Evolutionary conservation across 30 jellyfish, hydroid and myxozoan genomes (phyloP).

Genomic region (Pelagia noctiluca): DNA sequence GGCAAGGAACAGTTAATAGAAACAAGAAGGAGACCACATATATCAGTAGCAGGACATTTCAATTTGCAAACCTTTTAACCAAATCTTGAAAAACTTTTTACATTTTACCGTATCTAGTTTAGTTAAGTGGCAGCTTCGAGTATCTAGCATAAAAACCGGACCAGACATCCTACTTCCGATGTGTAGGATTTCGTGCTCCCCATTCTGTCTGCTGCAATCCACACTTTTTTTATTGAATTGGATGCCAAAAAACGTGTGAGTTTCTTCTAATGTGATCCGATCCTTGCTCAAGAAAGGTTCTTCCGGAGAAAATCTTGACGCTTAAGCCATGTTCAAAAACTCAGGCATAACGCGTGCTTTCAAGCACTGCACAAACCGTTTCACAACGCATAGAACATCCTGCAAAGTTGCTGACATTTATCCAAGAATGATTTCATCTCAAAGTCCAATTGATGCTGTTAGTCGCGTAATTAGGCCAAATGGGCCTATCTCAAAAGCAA

Average conservation of each 20-base stretch:
- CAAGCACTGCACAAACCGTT: not conserved
- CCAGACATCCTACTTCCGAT: not conserved
- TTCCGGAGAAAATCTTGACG: not conserved
- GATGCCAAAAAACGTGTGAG: not conserved
- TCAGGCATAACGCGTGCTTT: not conserved
- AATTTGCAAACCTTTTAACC: no score
- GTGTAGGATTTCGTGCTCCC: not conserved
- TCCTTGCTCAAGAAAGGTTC: not conserved
- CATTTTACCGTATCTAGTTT: no score
- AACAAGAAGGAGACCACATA: no score
- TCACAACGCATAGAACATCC: not conserved
- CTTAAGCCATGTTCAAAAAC: not conserved
- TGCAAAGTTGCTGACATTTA: not conserved
- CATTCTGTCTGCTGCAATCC: not conserved
- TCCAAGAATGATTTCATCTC: not conserved
- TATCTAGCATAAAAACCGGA: not conserved
- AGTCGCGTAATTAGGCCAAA: not conserved
- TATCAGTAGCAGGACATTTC: no score
- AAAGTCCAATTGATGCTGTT: not conserved
- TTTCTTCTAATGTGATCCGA: not conserved
- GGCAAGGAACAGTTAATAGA: no score
- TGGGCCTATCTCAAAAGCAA: not conserved
- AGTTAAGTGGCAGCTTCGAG: no score
- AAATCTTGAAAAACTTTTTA: no score
- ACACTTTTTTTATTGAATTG: not conserved